Base-by-base conservation (phyloP, 2,113 vertebrate genomes). In the Neogobius melanostomus region DNA sequence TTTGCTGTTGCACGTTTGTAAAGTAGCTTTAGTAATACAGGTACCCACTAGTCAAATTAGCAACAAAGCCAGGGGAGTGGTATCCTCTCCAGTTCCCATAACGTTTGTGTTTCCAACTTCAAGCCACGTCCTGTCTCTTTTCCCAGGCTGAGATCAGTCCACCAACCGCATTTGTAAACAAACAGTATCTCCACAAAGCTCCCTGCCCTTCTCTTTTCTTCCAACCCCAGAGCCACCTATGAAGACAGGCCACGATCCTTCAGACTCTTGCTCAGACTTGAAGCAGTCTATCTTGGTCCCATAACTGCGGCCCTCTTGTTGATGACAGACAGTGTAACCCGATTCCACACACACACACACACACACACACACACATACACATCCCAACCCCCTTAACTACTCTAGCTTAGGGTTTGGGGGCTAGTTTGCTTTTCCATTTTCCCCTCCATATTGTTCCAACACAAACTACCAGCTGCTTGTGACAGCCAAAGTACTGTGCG, bases 321-420 rank as follows among this genome's bases (percentile, higher is more conserved):
- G 92, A 93, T 85, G 92, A 92, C 88, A 90, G 80, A 88, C 79
- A 85, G 76, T 68, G 85, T 91, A 93, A 93, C 92, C 88, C 42
- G 84, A 94, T 90, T 86, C 90, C 82, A 73, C 88, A 89, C 80
- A 88, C 74, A 79, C 28, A 79, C 65, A 17, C 82, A 73, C 88
- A 89, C 80, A 88, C 74, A 79, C 28, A 79, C 65, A 17, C 12
- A 60, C 8, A 16, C 21, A 62, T 17, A 63, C 49, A 48, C 42
- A 59, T 68, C 79, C 74, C 60, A 44, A 62, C 61, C 67, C 59
- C 66, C 59, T 59, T 64, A 17, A 60, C 69, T 62, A 51, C 69
- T 71, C 81, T 71, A 56, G 74, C 51, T 62, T 46, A 74, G 89
- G 78, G 52, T 86, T 82, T 75, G 68, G 68, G 68, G 87, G 83